These are phyloP conservation scores for Solen grandis DNA, from an alignment of 1,140 invertebrate species.

Conservation along the genomic window DNA sequence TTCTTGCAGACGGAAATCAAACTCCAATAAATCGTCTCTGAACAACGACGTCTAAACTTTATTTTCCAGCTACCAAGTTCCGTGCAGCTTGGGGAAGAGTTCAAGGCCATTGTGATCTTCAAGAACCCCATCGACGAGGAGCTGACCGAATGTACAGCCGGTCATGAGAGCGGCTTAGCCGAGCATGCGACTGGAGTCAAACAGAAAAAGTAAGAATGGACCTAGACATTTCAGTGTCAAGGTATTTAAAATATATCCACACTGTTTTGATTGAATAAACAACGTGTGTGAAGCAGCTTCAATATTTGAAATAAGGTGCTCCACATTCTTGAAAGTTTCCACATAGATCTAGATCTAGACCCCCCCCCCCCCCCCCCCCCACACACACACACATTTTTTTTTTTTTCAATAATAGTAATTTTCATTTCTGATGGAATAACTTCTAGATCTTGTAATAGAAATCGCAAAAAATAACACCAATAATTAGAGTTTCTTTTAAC, in stretches of 20 bases:
- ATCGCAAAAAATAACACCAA: neutral
- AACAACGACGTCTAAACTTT: neutral
- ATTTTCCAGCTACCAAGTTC: conserved; percentile 3
- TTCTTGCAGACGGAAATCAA: neutral
- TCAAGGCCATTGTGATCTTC: conserved; percentile 18
- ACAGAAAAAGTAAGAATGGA: conserved; percentile 13
- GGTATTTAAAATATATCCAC: neutral
- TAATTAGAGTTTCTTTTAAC: neutral
- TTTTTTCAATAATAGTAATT: neutral
- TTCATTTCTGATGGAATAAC: neutral
- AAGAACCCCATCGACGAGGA: conserved; percentile 21
- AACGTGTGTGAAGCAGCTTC: neutral
- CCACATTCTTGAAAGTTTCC: neutral
- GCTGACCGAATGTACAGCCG: conserved; percentile 17
- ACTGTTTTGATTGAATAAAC: neutral
- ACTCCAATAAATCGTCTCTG: neutral
- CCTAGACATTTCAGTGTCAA: too few relatives aligned
- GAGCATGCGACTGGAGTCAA: neutral
- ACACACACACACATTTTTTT: neutral
- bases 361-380: too few relatives aligned
- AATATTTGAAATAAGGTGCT: neutral
- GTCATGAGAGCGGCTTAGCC: conserved; percentile 17
- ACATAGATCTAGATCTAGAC: too few relatives aligned
- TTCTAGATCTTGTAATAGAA: neutral
- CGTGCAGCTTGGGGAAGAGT: conserved; percentile 1